Evolutionary conservation across 2,888 invertebrate species (phyloP).

Genomic region (Thecocarcelia acutangulata): DNA sequence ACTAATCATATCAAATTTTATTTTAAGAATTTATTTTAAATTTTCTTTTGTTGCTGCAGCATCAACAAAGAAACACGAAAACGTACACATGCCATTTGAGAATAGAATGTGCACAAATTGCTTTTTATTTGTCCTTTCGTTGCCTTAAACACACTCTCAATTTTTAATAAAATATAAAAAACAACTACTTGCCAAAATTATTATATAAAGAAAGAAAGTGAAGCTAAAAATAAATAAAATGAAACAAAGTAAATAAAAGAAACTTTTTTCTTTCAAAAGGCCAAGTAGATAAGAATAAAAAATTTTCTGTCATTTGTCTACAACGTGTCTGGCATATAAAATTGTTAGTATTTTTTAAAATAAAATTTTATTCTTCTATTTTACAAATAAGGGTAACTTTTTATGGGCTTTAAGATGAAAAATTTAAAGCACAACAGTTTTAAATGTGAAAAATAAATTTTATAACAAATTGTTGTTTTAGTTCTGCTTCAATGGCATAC

Average conservation of each 20-base stretch:
- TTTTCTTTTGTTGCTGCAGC: neutral
- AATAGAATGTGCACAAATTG: constrained; percentile 59
- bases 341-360: constrained; percentile 56
- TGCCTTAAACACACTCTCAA: constrained; percentile 41
- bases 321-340: constrained; percentile 77
- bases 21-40: constrained; percentile 18
- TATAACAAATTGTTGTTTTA: too few species aligned
- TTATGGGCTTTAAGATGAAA: neutral
- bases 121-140: constrained; percentile 17
- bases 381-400: constrained; percentile 53
- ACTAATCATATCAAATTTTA: constrained; percentile 53
- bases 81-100: constrained; percentile 10
- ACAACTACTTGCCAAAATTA: neutral
- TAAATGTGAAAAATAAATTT: too few species aligned
- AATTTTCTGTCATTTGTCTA: constrained; percentile 79
- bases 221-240: constrained; percentile 30
- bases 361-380: neutral
- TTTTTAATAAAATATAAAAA: constrained; percentile 20
- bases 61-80: neutral
- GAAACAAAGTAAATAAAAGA: neutral
- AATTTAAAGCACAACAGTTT: too few species aligned
- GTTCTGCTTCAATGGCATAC: too few species aligned
- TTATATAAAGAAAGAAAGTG: neutral
- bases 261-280: constrained; percentile 73
- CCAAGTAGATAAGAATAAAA: constrained; percentile 69